phyloP scores from a whole-genome alignment of 2,888 invertebrate genomes.

The Dicyrtoma fusca region DNA sequence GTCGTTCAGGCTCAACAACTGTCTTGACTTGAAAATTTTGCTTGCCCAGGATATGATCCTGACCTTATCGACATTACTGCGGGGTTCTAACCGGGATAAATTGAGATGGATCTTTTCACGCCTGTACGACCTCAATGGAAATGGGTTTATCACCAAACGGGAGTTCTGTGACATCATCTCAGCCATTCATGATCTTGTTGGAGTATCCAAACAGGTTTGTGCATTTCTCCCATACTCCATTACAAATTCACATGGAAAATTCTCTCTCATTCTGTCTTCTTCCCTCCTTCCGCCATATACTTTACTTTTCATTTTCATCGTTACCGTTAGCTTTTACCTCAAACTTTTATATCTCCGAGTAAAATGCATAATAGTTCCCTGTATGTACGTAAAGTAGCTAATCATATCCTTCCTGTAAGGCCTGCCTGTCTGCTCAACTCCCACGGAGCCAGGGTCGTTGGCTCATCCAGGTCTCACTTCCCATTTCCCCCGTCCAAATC shows the following conservation, averaged over 20 bases:
- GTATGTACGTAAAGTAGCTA: too few relatives aligned
- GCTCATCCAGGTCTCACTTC: not conserved
- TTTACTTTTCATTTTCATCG: not conserved
- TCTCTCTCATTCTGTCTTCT: not conserved
- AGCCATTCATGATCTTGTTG: conserved; percentile 85
- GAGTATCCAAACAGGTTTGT: conserved; percentile 58
- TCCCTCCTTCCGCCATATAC: not conserved
- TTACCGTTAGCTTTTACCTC: too few relatives aligned
- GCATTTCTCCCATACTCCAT: not conserved
- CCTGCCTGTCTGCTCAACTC: too few relatives aligned
- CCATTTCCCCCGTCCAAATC: too few relatives aligned
- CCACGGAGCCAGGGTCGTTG: too few relatives aligned
- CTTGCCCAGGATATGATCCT: conserved; percentile 83
- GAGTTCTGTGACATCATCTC: conserved; percentile 86
- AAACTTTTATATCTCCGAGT: too few relatives aligned
- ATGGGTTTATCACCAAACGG: conserved; percentile 89
- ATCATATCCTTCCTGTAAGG: too few relatives aligned
- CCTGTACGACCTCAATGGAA: conserved; percentile 93
- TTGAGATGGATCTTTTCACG: conserved; percentile 91
- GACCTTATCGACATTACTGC: conserved; percentile 85
- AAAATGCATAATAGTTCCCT: too few relatives aligned
- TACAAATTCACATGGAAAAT: not conserved
- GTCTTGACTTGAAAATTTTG: conserved; percentile 40
- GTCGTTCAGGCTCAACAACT: not conserved
- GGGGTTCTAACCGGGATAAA: conserved; percentile 92